Base-by-base conservation (phyloP, 2,888 invertebrate genomes). In the Stratiomys singularior region DNA sequence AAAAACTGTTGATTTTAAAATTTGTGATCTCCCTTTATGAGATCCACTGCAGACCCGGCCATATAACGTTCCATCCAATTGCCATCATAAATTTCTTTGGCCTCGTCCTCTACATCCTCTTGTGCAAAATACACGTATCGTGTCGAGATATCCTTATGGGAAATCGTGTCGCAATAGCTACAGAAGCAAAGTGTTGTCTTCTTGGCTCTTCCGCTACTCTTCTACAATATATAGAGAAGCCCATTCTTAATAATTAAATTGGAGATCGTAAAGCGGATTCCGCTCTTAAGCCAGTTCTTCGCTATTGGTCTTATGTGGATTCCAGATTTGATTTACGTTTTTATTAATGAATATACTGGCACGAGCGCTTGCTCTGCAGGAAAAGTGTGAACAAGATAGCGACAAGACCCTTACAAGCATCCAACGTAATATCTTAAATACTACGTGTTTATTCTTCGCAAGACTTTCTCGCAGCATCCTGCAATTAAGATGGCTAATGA, bases 191-290 rank as follows among this genome's bases (percentile, higher is more conserved):
- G 63, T 44, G 30, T 44, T 66, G 11, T 13, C 9, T 15, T 66
- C 44, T 37, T 21, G 11, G 37, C 21, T 30, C 18, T 21, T 44
- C 44, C 28, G n/a, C 11, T 64, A 2, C 11, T 21, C 11, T 27
- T 18, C 15, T n/a, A n/a, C n/a, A n/a, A n/a, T n/a, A n/a, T n/a
- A 23, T 64, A 44, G 71, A 25, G 18, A 56, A 25, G 56, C 5
- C 72, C 52, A 72, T 72, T 72, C 56, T 56, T 72, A 72, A 72
- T 72, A 72, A 72, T 72, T 72, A 72, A 72, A 72, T 72, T 72
- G 72, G 56, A 72, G 72, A 72, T 72, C 72, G 56, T 72, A 72
- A 72, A 72, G 72, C 72, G 72, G 72, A 72, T 56, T 56, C 28
- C 56, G 28, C 52, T 72, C 56, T 25, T 72, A 72, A 72, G 52